A percentile compares a stretch with the other conserved stretches of the same genome.
phyloP scores from a whole-genome alignment of 2,888 invertebrate species.

The Platycheirus rosarum region DNA sequence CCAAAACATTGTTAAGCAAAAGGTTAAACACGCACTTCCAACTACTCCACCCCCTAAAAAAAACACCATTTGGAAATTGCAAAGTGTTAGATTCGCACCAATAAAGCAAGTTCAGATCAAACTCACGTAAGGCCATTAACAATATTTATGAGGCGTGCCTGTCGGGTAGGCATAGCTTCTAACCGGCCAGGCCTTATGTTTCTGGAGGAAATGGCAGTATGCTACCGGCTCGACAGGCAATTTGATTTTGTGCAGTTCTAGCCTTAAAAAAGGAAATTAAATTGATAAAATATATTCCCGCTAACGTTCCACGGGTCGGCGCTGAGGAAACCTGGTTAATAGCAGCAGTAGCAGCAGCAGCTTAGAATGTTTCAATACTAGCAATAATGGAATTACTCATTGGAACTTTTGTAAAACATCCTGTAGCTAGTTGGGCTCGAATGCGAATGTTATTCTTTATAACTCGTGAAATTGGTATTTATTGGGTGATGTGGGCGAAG shows the following conservation, averaged over 20 bases:
- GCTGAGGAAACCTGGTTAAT: constrained; percentile 49
- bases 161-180: constrained; percentile 27
- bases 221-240: constrained; percentile 60
- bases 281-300: constrained; percentile 75
- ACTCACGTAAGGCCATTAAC: constrained; percentile 75
- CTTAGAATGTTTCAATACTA: constrained; percentile 29
- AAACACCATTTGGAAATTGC: constrained; percentile 65
- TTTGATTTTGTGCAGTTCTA: constrained; percentile 71
- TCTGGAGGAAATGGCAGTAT: constrained; percentile 27
- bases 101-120: constrained; percentile 75
- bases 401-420: constrained; percentile 18
- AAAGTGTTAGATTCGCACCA: constrained; percentile 72
- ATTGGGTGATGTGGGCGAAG: constrained; percentile 75
- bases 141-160: constrained; percentile 75
- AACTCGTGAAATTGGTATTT: constrained; percentile 83
- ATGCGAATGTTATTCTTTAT: constrained; percentile 80
- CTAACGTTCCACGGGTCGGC: constrained; percentile 62
- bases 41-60: constrained; percentile 7
- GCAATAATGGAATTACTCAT: constrained; percentile 55
- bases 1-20: constrained; percentile 46
- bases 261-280: constrained; percentile 73
- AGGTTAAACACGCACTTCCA: constrained; percentile 72
- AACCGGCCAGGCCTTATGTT: constrained; percentile 6
- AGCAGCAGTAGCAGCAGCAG: constrained; percentile 2
- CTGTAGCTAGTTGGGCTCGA: constrained; percentile 47